These are phyloP conservation scores for Halocynthia aurantium DNA, from an alignment of 23 tunicate genomes.

Conservation along the genomic window DNA sequence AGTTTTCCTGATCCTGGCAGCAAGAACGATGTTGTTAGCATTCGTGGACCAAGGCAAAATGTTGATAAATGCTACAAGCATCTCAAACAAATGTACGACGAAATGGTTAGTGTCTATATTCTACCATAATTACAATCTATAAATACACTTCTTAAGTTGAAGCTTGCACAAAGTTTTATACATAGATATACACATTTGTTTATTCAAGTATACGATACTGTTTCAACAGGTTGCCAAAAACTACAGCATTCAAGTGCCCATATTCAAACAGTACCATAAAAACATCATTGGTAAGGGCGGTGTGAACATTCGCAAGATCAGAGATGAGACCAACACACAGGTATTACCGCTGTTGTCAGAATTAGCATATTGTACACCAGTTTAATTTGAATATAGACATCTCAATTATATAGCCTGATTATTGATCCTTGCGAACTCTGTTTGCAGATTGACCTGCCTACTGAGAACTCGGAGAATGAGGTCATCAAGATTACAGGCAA, in stretches of 20 bases:
- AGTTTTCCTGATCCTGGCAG: constrained; percentile 76
- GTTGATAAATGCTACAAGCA: constrained; percentile 77
- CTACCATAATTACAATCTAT: background rate
- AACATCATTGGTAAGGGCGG: constrained; percentile 98
- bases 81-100: constrained; percentile 73
- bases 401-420: no score
- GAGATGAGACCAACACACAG: constrained; percentile 98
- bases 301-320: constrained; percentile 76
- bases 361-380: background rate
- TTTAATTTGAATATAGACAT: no score
- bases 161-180: background rate
- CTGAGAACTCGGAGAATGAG: constrained; percentile 90
- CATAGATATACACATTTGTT: background rate
- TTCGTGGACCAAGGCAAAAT: constrained; percentile 91
- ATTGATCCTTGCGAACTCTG: background rate
- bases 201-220: no score
- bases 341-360: constrained; percentile 11
- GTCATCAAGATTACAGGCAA: constrained; percentile 87
- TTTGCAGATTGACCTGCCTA: constrained; percentile 91
- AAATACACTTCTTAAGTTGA: background rate
- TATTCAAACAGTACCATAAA: constrained; percentile 96
- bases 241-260: constrained; percentile 97
- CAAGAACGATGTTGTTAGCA: constrained; percentile 82
- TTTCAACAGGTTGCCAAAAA: constrained; percentile 62
- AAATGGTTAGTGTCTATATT: constrained; percentile 43